Conservation (phyloP, 2,888 invertebrate species). For the Cerceris rybyensis region DNA sequence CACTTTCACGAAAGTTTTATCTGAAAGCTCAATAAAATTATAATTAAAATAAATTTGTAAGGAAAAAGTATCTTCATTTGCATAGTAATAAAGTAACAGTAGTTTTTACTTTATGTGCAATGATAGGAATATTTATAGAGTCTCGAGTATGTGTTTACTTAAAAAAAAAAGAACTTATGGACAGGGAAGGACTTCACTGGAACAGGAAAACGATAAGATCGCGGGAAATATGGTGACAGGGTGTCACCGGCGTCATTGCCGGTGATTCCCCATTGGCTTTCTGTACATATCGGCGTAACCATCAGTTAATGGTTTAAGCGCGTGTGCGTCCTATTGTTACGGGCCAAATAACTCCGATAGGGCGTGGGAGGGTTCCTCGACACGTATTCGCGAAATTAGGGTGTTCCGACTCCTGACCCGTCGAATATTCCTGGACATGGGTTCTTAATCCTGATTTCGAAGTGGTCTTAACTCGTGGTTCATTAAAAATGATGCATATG, state of each 20-base stretch:
- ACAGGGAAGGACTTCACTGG: neutral
- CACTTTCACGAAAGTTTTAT: no score
- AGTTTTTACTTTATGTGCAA: neutral
- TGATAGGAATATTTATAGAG: neutral
- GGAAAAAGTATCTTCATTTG: neutral
- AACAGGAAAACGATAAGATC: slow-evolving; percentile 49
- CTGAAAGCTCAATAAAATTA: neutral
- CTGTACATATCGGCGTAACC: slow-evolving; percentile 60
- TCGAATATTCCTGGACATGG: slow-evolving; percentile 40
- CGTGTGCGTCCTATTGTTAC: slow-evolving; percentile 66
- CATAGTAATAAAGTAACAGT: neutral
- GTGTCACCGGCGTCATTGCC: slow-evolving; percentile 48
- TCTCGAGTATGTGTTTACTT: slow-evolving; percentile 24
- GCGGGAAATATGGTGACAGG: slow-evolving; percentile 50
- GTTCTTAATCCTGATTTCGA: slow-evolving; percentile 33
- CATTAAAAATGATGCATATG: no score
- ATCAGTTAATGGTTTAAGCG: slow-evolving; percentile 67
- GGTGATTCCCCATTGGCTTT: slow-evolving; percentile 47
- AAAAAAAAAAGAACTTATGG: slow-evolving; percentile 7
- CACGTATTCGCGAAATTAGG: slow-evolving; percentile 64
- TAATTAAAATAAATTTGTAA: neutral
- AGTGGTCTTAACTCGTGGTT: neutral
- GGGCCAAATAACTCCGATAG: slow-evolving; percentile 62
- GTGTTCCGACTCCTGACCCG: slow-evolving; percentile 44
- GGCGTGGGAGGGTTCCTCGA: slow-evolving; percentile 67